Evolutionary conservation across 2,113 vertebrate species (phyloP).

Genomic region (Rana temporaria): DNA sequence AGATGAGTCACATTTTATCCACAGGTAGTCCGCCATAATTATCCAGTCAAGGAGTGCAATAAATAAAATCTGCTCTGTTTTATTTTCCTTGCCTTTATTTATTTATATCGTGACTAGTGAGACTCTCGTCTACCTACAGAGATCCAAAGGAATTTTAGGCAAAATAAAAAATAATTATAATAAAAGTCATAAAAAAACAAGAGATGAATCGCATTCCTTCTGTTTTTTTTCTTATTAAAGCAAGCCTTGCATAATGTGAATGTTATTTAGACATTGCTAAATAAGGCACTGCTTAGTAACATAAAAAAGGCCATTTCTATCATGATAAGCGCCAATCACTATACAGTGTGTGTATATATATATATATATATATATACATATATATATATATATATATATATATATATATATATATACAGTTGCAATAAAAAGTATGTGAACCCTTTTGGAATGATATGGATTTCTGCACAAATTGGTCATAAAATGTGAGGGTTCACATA

Average conservation of each 20-base stretch:
- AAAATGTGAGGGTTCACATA: no score
- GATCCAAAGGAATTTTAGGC: neutral
- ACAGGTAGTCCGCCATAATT: slow-evolving; percentile 39
- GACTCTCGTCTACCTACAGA: neutral
- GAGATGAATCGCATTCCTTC: neutral
- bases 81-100: slow-evolving; percentile 14
- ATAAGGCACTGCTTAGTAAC: neutral
- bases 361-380: no score
- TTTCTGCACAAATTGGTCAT: no score
- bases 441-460: no score
- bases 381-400: no score
- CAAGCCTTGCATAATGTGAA: neutral
- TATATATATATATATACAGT: no score
- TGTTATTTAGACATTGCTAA: neutral
- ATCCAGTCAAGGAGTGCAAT: slow-evolving; percentile 30
- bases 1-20: slow-evolving; percentile 47
- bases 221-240: neutral
- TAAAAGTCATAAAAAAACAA: neutral
- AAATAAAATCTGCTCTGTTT: slow-evolving; percentile 28
- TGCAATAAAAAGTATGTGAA: no score
- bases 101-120: neutral
- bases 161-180: neutral
- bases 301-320: neutral
- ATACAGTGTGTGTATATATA: neutral
- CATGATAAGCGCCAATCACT: neutral